Base-by-base conservation (phyloP, 2,113 vertebrate genomes). In the Dermatemys mawii region DNA sequence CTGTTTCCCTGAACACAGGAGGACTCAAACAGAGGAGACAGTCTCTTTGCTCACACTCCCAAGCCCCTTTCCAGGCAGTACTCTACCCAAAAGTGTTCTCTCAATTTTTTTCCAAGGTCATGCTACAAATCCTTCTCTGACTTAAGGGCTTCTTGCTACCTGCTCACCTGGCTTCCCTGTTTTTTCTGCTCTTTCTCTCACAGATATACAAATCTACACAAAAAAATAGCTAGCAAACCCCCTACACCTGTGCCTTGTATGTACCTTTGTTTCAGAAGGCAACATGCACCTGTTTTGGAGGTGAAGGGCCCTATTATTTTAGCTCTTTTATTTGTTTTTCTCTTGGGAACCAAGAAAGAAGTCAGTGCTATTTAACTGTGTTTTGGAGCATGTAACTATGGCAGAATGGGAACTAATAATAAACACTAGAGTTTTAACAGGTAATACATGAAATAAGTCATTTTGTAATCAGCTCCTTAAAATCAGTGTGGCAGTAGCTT, bases 401-500 rank as follows among this genome's bases (percentile, higher is more conserved):
- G 35, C 57, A 50, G 63, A 27, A 35, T 7, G 41, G 70, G n/a
- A 87, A 44, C 60, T 3, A 21, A 32, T 3, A 21, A 32, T 60
- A 35, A 35, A 4, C 21, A 48, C 87, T 29, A 50, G 81, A 86
- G 27, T 3, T n/a, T 80, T 46, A 38, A 7, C 46, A 38, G n/a
- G 54, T 49, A 78, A 80, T 83, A 29, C 48, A 7, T 81, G 78
- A 86, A 85, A 88, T 12, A 24, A 93, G 70, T 82, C n/a, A 80
- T 80, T 88, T 92, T 93, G 75, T 93, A 57, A 83, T 90, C 53
- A 70, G 51, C 6, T 49, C 88, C 91, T 93, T 93, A 84, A 88
- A 96, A 92, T 94, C 4, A 3, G 96, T 95, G 95, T 97, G 95
- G 95, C 95, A 97, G 94, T 41, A 75, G 76, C 22, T 91, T 93